A percentile compares a stretch with the other conserved stretches of the same genome.
Conservation (phyloP, 2,113 vertebrate species). For the Odontesthes bonariensis region DNA sequence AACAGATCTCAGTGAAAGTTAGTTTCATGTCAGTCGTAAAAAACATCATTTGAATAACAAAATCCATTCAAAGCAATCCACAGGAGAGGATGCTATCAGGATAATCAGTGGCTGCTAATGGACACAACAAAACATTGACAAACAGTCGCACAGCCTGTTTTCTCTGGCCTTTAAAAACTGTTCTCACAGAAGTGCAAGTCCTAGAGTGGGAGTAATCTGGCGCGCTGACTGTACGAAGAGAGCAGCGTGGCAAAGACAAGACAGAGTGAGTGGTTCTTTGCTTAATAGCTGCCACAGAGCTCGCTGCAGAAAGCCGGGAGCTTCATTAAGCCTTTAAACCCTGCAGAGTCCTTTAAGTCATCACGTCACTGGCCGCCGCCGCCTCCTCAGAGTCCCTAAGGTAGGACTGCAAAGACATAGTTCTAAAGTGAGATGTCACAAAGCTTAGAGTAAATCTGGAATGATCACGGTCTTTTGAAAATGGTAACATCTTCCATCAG, state of each 20-base stretch:
- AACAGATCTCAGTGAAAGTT: conserved; percentile 7
- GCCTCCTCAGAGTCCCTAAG: conserved; percentile 54
- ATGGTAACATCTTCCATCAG: conserved; percentile 15
- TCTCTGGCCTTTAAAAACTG: conserved; percentile 47
- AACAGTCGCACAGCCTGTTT: conserved; percentile 13
- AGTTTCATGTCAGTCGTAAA: conserved; percentile 1
- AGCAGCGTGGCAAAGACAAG: conserved; percentile 49
- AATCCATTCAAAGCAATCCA: conserved; percentile 25
- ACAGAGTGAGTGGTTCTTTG: conserved; percentile 47
- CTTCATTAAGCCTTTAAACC: conserved; percentile 82
- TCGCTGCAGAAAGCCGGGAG: conserved; percentile 68
- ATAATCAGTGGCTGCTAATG: conserved; percentile 18
- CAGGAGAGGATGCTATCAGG: not conserved
- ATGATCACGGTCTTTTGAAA: conserved; percentile 27
- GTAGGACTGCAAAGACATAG: conserved; percentile 48
- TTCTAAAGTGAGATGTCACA: conserved; percentile 17
- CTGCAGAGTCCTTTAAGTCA: conserved; percentile 74
- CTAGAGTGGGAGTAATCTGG: conserved; percentile 53
- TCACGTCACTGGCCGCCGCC: conserved; percentile 66
- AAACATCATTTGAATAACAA: conserved; percentile 24
- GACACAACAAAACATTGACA: conserved; percentile 26
- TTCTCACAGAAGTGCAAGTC: conserved; percentile 52
- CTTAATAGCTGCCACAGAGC: conserved; percentile 68
- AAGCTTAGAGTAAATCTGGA: conserved; percentile 19
- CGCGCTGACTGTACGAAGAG: conserved; percentile 26